These are phyloP conservation scores for Capreolus pygargus DNA, from an alignment of 2,113 vertebrate species.

Conservation along the genomic window DNA sequence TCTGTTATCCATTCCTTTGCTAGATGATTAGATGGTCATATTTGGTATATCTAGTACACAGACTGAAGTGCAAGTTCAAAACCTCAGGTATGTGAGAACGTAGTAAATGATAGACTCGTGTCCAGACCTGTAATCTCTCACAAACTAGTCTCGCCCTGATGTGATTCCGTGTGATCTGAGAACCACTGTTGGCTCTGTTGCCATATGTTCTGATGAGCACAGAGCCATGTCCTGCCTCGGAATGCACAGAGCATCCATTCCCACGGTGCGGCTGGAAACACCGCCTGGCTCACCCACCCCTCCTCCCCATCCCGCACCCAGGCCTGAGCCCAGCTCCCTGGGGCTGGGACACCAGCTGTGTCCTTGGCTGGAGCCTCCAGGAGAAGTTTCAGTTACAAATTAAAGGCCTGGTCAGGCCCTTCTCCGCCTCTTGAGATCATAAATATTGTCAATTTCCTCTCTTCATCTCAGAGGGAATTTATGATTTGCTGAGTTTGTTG, in stretches of 20 bases:
- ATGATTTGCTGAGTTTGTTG: conserved; percentile 77
- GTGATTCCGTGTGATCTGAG: not conserved
- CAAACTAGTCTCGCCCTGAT: not conserved
- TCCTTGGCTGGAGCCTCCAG: conserved; percentile 54
- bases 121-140: not conserved
- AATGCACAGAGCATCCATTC: not conserved
- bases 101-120: not conserved
- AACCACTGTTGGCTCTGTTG: not conserved
- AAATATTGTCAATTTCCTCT: conserved; percentile 72
- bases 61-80: not conserved
- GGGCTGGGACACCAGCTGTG: not conserved
- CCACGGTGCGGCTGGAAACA: not conserved
- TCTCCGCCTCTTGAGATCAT: conserved; percentile 66
- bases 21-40: not conserved
- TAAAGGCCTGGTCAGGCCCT: conserved; percentile 43
- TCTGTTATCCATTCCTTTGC: not conserved
- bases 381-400: conserved; percentile 65
- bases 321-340: not conserved
- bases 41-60: not conserved
- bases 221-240: not conserved
- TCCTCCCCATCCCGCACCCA: fast-evolving
- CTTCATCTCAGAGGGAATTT: conserved; percentile 73
- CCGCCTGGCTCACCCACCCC: fast-evolving
- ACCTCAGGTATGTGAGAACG: not conserved
- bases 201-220: fast-evolving